Base-by-base conservation (phyloP, 2,797 vertebrate species). In the Lindbergichthys nudifrons region DNA sequence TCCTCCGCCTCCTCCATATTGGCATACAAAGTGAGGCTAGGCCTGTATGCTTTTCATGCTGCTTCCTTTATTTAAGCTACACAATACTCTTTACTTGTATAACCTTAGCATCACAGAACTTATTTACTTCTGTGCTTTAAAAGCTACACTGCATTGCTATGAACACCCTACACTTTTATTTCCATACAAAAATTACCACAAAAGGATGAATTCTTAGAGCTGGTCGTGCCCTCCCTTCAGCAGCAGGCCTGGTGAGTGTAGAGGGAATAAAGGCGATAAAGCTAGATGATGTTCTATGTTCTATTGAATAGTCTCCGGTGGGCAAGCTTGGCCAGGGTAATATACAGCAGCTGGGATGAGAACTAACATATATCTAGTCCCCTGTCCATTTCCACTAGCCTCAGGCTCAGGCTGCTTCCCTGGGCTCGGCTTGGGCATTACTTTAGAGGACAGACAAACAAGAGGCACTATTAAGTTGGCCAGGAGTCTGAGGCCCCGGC, bases 371-470 rank as follows among this genome's bases (percentile, higher is more conserved):
- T 88, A 93, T 93, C 89, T 92, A 84, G 90, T 92, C 86, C 86
- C 83, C 86, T 90, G 90, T 91, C 91, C 83, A 90, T 92, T 92
- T 87, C 86, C 89, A 90, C 90, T 90, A 79, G 90, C 92, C 90
- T 89, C 86, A 83, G 91, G 89, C 86, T 90, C 74, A 69, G 77
- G 74, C 80, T 82, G 81, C 88, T 87, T 93, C 85, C 89, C 84
- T 81, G 75, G 88, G 80, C 87, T 88, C 80, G 32, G 86, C 87
- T 75, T 84, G 87, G 90, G 86, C 90, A 90, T 92, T 88, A 90
- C 92, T 92, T 91, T 89, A 89, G 84, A 92, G 91, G 89, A 92
- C 91, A 92, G 90, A 91, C 87, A 92, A 91, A 93, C 90, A 93
- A 84, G 88, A 93, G 88, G 86, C 85, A 70, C 90, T 92, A 92